A percentile compares a stretch with the other conserved stretches of the same genome.
phyloP scores from a whole-genome alignment of 1,140 invertebrate species.

The Macrobrachium nipponense region DNA sequence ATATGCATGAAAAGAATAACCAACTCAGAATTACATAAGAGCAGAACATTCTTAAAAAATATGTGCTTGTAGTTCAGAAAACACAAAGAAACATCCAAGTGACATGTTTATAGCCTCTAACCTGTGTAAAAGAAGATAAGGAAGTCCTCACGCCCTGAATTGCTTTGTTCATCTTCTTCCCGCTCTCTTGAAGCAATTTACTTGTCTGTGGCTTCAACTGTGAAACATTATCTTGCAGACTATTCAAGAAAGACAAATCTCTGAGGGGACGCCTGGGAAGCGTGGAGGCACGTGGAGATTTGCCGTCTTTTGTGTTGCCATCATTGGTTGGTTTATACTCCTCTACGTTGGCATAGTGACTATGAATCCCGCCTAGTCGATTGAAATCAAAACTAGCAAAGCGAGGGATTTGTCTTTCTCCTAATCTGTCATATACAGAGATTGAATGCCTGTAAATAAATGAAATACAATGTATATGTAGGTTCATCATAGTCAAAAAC shows the following conservation, averaged over 20 bases:
- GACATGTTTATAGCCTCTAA: neutral
- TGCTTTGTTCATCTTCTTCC: conserved; percentile 46
- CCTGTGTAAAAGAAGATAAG: conserved; percentile 48
- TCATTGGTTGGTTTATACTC: neutral
- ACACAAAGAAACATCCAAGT: neutral
- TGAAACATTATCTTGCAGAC: conserved; percentile 35
- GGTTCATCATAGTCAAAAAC: no score
- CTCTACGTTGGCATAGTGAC: neutral
- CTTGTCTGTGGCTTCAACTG: conserved; percentile 44
- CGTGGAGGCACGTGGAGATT: neutral
- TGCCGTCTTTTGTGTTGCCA: neutral
- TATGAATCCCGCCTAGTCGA: neutral
- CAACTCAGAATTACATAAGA: no score
- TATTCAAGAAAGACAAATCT: conserved; percentile 32
- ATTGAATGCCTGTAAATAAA: no score
- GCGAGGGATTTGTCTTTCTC: no score
- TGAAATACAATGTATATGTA: no score
- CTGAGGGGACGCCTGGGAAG: conserved; percentile 14
- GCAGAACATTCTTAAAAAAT: no score
- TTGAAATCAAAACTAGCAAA: no score
- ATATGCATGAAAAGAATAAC: no score
- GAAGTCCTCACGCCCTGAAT: conserved; percentile 50
- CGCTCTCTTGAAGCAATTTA: conserved; percentile 38
- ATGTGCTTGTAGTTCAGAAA: no score
- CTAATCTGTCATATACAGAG: no score